Conservation (phyloP, 2,888 invertebrate species). For the Standfussiana lucernea region DNA sequence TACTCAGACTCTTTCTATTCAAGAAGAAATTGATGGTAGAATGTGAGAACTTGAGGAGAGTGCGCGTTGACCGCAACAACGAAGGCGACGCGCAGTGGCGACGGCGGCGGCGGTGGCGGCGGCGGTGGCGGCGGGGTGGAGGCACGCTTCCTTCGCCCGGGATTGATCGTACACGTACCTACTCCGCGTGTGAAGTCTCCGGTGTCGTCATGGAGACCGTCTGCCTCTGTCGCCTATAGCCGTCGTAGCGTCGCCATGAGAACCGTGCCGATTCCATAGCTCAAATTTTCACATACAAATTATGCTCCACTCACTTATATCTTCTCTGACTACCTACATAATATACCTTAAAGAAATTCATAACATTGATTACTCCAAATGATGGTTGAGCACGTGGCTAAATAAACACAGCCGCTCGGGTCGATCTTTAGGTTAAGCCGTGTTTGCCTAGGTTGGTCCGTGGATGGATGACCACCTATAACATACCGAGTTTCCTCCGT, state of each 20-base stretch:
- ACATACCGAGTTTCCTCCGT: too few species aligned
- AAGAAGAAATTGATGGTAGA: constrained; percentile 13
- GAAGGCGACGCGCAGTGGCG: constrained; percentile 55
- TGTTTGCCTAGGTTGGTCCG: too few species aligned
- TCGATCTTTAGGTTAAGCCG: too few species aligned
- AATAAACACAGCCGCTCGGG: too few species aligned
- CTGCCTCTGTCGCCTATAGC: constrained; percentile 82
- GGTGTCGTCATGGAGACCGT: constrained; percentile 87
- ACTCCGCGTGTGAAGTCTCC: constrained; percentile 78
- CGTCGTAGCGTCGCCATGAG: constrained; percentile 75
- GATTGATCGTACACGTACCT: constrained; percentile 84
- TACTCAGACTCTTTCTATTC: background rate
- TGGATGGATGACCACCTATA: too few species aligned
- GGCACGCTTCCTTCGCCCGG: constrained; percentile 79
- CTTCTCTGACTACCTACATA: background rate
- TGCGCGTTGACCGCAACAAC: constrained; percentile 71
- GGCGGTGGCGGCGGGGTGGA: constrained; percentile 69
- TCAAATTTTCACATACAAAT: constrained; percentile 39
- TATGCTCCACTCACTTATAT: background rate
- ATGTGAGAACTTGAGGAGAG: constrained; percentile 69
- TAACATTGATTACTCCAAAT: background rate
- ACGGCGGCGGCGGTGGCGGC: constrained; percentile 48
- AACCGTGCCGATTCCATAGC: constrained; percentile 48
- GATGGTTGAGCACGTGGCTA: too few species aligned
- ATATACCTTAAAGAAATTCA: background rate